Percentiles rank a stretch among this genome's conserved stretches.
These are phyloP conservation scores for Stegodyphus mimosarum DNA, from an alignment of 1,140 invertebrate genomes.

Conservation along the genomic window DNA sequence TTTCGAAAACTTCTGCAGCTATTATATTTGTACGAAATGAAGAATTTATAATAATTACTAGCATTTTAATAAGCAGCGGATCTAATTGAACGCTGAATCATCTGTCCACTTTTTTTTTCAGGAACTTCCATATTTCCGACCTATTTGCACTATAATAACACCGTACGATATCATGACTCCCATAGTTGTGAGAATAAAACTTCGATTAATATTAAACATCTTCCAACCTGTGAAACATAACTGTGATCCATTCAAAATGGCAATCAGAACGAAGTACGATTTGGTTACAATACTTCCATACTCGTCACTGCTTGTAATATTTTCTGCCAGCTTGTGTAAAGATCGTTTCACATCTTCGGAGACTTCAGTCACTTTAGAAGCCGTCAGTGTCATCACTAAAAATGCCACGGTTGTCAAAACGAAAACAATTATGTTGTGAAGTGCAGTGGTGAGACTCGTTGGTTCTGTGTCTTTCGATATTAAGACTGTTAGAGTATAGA, in stretches of 20 bases:
- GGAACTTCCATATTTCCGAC: not conserved
- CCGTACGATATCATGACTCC: constrained; percentile 58
- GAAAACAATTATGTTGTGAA: constrained; percentile 47
- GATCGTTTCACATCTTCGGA: constrained; percentile 42
- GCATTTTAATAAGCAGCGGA: no score
- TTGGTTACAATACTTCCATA: not conserved
- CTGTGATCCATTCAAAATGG: constrained; percentile 47
- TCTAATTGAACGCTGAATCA: no score
- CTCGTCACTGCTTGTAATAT: not conserved
- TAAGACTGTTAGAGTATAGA: constrained; percentile 38
- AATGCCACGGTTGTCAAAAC: constrained; percentile 41
- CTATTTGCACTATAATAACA: constrained; percentile 51
- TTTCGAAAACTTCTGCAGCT: no score
- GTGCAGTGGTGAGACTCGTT: constrained; percentile 4
- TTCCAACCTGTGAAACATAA: constrained; percentile 46
- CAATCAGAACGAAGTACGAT: constrained; percentile 16
- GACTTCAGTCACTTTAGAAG: constrained; percentile 30
- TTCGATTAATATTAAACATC: constrained; percentile 57
- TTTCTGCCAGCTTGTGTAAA: constrained; percentile 41
- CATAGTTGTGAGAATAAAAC: constrained; percentile 54
- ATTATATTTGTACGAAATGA: no score
- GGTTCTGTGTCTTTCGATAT: constrained; percentile 40
- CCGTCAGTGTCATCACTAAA: constrained; percentile 24
- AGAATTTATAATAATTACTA: no score
- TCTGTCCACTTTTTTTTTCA: not conserved